Evolutionary conservation across 2,113 vertebrate species (phyloP).

Genomic region (Percopsis transmontana): DNA sequence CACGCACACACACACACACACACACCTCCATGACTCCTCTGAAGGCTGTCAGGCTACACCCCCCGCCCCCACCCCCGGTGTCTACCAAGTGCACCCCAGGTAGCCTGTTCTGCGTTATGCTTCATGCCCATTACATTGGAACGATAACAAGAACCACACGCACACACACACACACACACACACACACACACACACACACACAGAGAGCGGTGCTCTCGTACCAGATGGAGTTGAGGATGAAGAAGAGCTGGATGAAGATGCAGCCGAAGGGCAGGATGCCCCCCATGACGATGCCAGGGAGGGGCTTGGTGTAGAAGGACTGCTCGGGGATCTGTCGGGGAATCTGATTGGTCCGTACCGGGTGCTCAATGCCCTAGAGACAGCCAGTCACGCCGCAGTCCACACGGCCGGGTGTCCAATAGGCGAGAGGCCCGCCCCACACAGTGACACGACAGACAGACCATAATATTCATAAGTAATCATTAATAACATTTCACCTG

Average conservation of each 20-base stretch:
- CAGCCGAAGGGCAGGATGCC: conserved; percentile 93
- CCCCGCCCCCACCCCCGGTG: no score
- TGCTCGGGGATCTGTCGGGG: conserved; percentile 95
- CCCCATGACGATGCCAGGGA: conserved; percentile 93
- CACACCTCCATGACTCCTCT: no score
- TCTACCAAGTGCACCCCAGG: no score
- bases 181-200: neutral
- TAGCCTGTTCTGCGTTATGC: no score
- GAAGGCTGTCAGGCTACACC: no score
- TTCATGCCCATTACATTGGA: no score
- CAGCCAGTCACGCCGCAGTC: neutral
- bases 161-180: neutral
- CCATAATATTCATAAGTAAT: no score
- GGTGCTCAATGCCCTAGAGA: conserved; percentile 90
- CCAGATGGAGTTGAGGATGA: conserved; percentile 97
- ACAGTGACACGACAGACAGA: no score
- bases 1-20: neutral
- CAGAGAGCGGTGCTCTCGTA: conserved; percentile 61
- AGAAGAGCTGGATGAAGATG: conserved; percentile 96
- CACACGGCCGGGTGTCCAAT: no score
- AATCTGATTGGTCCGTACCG: conserved; percentile 94
- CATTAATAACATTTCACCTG: no score
- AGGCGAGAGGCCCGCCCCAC: no score
- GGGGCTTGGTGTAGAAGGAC: conserved; percentile 90
- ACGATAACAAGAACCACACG: no score